These are phyloP conservation scores for Nymphalis urticae DNA, from an alignment of 2,888 invertebrate genomes.

Conservation along the genomic window DNA sequence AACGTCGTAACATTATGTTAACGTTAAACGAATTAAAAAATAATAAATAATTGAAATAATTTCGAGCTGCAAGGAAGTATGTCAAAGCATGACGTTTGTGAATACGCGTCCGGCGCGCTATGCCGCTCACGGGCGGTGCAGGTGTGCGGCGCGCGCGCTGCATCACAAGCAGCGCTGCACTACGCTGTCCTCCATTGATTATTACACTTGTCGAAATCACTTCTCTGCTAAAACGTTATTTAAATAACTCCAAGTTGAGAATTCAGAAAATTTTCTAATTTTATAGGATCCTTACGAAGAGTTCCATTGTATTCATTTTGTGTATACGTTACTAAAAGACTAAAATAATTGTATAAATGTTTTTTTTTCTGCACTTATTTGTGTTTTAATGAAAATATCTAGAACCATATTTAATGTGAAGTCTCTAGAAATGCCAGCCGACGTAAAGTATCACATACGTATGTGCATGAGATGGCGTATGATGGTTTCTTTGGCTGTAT, in stretches of 20 bases:
- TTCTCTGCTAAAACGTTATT: neutral
- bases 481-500: neutral
- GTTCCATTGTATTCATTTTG: no score
- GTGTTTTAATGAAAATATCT: no score
- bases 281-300: no score
- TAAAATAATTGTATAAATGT: no score
- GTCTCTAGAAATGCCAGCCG: no score
- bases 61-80: neutral
- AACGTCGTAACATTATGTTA: no score
- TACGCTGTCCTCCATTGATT: neutral
- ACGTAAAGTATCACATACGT: neutral
- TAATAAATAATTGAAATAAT: neutral
- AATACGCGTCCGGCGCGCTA: slow-evolving; percentile 17
- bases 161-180: slow-evolving; percentile 49
- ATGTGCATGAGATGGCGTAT: neutral
- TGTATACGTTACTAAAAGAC: no score
- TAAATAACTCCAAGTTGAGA: no score
- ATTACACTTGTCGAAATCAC: neutral
- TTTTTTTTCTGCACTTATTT: no score
- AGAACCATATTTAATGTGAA: no score
- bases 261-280: no score
- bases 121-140: slow-evolving; percentile 62
- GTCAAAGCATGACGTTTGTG: slow-evolving; percentile 1
- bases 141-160: slow-evolving; percentile 66
- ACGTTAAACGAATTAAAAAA: no score